A percentile compares a stretch with the other conserved stretches of the same genome.
These are phyloP conservation scores for Ceratotherium simum DNA, from an alignment of 2,113 vertebrate species.

Conservation along the genomic window DNA sequence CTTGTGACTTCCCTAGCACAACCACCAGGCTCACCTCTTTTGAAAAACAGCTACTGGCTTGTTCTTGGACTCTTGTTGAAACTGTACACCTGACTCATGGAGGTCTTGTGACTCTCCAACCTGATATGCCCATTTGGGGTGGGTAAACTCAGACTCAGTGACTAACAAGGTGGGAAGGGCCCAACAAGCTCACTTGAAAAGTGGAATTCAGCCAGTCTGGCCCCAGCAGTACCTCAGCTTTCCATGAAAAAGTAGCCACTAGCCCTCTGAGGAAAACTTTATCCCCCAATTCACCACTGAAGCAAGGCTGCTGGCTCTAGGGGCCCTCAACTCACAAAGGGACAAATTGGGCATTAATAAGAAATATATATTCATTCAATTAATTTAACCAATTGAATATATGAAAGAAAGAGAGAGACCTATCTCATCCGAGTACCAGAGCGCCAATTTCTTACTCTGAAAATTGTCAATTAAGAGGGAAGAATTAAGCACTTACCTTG, in stretches of 20 bases:
- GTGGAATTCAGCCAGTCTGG: background rate
- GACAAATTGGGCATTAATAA: background rate
- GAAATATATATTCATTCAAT: background rate
- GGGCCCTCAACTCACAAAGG: background rate
- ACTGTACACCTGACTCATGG: background rate
- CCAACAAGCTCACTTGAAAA: background rate
- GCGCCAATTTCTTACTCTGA: background rate
- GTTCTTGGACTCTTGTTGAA: background rate
- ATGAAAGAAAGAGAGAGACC: background rate
- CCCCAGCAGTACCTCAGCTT: background rate
- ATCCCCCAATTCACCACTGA: background rate
- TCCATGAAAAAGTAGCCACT: background rate
- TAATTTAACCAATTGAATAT: background rate
- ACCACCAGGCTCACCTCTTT: background rate
- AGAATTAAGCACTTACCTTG: background rate
- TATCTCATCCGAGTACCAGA: background rate
- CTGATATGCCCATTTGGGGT: rapidly evolving
- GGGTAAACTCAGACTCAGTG: background rate
- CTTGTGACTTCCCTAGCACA: background rate
- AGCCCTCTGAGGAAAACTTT: background rate
- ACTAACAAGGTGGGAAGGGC: background rate
- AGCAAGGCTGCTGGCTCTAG: background rate
- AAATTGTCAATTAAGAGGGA: background rate
- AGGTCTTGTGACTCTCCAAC: background rate
- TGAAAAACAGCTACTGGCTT: background rate